phyloP scores from a whole-genome alignment of 2,888 invertebrate species.

The Acronicta psi region DNA sequence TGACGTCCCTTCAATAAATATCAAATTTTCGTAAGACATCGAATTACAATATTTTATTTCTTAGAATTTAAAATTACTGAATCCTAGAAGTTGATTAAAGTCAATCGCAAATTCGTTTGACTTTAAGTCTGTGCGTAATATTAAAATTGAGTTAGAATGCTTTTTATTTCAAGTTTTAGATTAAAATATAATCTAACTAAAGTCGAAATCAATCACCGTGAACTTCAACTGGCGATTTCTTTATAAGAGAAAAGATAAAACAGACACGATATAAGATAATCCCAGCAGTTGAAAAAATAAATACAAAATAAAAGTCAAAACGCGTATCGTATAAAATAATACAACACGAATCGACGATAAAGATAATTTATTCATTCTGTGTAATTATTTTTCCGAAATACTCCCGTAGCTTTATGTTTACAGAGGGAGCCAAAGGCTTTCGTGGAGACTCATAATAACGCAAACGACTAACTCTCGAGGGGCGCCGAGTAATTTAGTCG shows the following conservation, averaged over 20 bases:
- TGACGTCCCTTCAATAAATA: slow-evolving; percentile 5
- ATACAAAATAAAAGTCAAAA: slow-evolving; percentile 60
- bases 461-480: slow-evolving; percentile 64
- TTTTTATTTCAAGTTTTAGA: not conserved
- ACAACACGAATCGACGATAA: slow-evolving; percentile 56
- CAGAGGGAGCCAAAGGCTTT: slow-evolving; percentile 60
- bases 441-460: slow-evolving; percentile 63
- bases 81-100: slow-evolving; percentile 7
- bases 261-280: slow-evolving; percentile 48
- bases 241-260: slow-evolving; percentile 42
- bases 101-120: slow-evolving; percentile 10
- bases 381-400: slow-evolving; percentile 67
- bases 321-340: slow-evolving; percentile 59
- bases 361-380: slow-evolving; percentile 62
- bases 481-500: slow-evolving; percentile 69
- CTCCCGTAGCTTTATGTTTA: slow-evolving; percentile 57
- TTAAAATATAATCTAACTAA: slow-evolving; percentile 10
- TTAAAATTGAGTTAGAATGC: not conserved
- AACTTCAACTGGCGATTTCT: not conserved
- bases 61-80: slow-evolving; percentile 7
- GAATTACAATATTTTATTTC: slow-evolving; percentile 14
- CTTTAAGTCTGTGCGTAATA: slow-evolving; percentile 1
- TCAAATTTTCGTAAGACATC: slow-evolving; percentile 5
- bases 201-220: slow-evolving; percentile 18
- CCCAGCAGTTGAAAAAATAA: slow-evolving; percentile 42